Evolutionary conservation across 1,140 invertebrate genomes (phyloP).

Genomic region (Ruditapes philippinarum): DNA sequence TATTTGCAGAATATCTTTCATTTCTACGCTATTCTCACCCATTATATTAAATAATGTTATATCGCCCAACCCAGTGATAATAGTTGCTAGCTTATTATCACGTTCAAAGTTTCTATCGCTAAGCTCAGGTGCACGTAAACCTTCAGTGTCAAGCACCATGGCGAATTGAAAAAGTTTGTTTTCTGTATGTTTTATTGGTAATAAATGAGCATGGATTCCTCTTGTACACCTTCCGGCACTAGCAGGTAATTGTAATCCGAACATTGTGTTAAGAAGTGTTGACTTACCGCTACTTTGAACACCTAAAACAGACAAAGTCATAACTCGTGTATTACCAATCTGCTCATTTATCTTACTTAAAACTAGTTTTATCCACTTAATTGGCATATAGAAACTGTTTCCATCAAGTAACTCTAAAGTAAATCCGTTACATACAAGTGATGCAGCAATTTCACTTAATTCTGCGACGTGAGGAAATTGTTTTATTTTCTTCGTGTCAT

Average conservation of each 20-base stretch:
- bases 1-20: slow-evolving; percentile 60
- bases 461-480: background rate
- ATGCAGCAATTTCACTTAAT: background rate
- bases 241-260: background rate
- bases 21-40: slow-evolving; percentile 41
- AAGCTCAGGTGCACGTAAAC: slow-evolving; percentile 26
- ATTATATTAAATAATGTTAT: slow-evolving; percentile 54
- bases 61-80: slow-evolving; percentile 56
- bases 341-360: background rate
- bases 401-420: background rate
- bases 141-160: slow-evolving; percentile 6
- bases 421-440: background rate
- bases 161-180: background rate
- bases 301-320: background rate
- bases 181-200: background rate
- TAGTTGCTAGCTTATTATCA: slow-evolving; percentile 58
- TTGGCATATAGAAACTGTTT: background rate
- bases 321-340: background rate
- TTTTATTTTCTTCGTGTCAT: background rate
- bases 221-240: slow-evolving; percentile 1
- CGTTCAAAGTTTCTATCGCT: background rate
- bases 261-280: slow-evolving; percentile 9
- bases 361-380: background rate
- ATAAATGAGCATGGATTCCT: background rate
- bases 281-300: slow-evolving; percentile 38